Base-by-base conservation (phyloP, 2,797 vertebrate species). In the Adelosebastes latens region DNA sequence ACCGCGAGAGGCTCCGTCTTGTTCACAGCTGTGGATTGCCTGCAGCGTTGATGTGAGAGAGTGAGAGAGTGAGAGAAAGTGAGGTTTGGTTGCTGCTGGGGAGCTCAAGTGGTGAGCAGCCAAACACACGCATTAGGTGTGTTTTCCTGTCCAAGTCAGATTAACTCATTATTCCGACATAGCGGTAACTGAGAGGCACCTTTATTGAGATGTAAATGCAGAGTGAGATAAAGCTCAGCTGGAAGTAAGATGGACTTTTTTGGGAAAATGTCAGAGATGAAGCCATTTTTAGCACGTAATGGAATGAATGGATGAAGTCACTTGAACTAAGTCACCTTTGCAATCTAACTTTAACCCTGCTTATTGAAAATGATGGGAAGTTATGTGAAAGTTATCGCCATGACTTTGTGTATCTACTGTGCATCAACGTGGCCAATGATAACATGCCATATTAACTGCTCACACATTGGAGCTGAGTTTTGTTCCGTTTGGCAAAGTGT, bases 361-460 rank as follows among this genome's bases (percentile, higher is more conserved):
- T 72, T 58, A 22, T 60, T 73, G n/a, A 70, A 79, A 81, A 60
- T 78, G 22, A 83, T 82, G 82, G 78, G 68, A 83, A 72, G 46
- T 72, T 8, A 83, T 82, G 66, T 66, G 76, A 83, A 73, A 49
- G 29, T 86, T 81, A 83, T 86, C 29, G 20, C 68, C 31, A 20
- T 64, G 73, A 16, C 58, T 64, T 79, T 82, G 58, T 72, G 59
- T 79, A 60, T 82, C n/a, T 90, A 78, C 75, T 76, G 63, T 77
- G 68, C 64, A 69, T 77, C 58, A 77, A 29, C 34, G 6, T 49
- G 32, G 91, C 94, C 93, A 94, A 93, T 62, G 72, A 92, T 88
- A 94, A 92, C 93, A 92, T 84, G 69, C 75, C 65, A 42, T 84
- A 82, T 91, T 87, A 94, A 94, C 67, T 83, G 85, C 85, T 88